Evolutionary conservation across 1,140 invertebrate species (phyloP).

Genomic region (Goniozus legneri): DNA sequence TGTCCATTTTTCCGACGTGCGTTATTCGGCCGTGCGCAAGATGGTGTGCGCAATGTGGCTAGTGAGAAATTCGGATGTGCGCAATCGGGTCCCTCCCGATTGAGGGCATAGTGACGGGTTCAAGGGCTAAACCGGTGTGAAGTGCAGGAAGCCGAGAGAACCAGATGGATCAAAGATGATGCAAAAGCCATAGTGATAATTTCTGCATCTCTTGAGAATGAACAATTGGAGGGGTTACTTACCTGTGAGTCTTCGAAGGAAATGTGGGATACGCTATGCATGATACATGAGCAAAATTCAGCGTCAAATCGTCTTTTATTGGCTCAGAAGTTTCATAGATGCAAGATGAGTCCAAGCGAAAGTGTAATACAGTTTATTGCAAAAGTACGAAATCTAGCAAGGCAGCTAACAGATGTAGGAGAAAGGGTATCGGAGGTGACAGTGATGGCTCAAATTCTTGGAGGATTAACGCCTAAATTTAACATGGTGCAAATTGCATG

Average conservation of each 20-base stretch:
- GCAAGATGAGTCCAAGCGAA: neutral
- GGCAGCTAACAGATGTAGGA: neutral
- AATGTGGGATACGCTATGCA: slow-evolving; percentile 14
- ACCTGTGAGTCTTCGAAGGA: slow-evolving; percentile 12
- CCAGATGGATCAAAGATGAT: slow-evolving; percentile 12
- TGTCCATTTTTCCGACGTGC: no score
- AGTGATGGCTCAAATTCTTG: neutral
- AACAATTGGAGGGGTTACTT: slow-evolving; percentile 7
- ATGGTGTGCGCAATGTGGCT: no score
- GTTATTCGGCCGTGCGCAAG: no score
- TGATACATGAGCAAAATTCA: slow-evolving; percentile 13
- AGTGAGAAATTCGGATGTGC: no score
- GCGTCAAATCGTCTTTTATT: neutral
- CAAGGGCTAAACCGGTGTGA: neutral
- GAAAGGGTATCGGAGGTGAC: neutral
- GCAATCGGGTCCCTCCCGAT: no score
- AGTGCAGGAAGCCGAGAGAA: slow-evolving; percentile 2
- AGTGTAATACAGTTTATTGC: neutral
- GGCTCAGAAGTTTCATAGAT: neutral
- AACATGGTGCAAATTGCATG: neutral
- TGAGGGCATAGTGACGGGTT: slow-evolving; percentile 1
- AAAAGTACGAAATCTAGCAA: neutral
- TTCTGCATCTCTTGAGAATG: slow-evolving; percentile 10
- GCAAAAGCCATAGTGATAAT: slow-evolving; percentile 14
- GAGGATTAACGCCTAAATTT: neutral